These are phyloP conservation scores for Lysiphlebus fabarum DNA, from an alignment of 1,140 invertebrate genomes.

Conservation along the genomic window DNA sequence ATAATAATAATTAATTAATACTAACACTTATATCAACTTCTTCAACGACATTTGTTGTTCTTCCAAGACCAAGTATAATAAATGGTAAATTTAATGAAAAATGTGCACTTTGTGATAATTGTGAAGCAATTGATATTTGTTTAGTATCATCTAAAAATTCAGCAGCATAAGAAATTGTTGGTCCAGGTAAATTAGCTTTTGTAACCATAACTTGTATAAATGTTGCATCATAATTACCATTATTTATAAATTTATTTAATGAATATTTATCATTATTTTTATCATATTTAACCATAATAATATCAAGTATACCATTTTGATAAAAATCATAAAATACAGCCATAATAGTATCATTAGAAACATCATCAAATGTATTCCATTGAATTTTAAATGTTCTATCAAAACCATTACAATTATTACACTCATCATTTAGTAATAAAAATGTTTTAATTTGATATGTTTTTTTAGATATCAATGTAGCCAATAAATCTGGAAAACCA, in stretches of 20 bases:
- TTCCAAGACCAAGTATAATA: slow-evolving; percentile 90
- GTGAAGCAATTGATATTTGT: slow-evolving; percentile 73
- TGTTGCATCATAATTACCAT: slow-evolving; percentile 87
- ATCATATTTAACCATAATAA: slow-evolving; percentile 71
- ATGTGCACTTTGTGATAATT: slow-evolving; percentile 89
- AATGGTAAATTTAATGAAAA: slow-evolving; percentile 93
- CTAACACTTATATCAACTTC: slow-evolving; percentile 79
- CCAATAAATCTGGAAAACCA: slow-evolving; percentile 89
- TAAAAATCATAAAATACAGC: slow-evolving; percentile 92
- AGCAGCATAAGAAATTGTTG: slow-evolving; percentile 81
- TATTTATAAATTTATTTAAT: slow-evolving; percentile 79
- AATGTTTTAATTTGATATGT: slow-evolving; percentile 63
- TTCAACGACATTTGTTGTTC: slow-evolving; percentile 97
- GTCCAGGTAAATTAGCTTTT: slow-evolving; percentile 85
- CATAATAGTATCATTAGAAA: slow-evolving; percentile 70
- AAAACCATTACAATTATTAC: slow-evolving; percentile 60
- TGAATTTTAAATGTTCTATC: slow-evolving; percentile 70
- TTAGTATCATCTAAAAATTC: slow-evolving; percentile 77
- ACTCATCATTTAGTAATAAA: slow-evolving; percentile 75
- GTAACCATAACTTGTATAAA: slow-evolving; percentile 94
- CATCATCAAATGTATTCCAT: slow-evolving; percentile 68
- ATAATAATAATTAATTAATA: neutral
- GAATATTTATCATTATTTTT: slow-evolving; percentile 55
- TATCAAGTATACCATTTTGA: slow-evolving; percentile 77
- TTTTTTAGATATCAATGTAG: slow-evolving; percentile 62